These are phyloP conservation scores for Phasianus colchicus DNA, from an alignment of 2,113 vertebrate species.

Conservation along the genomic window DNA sequence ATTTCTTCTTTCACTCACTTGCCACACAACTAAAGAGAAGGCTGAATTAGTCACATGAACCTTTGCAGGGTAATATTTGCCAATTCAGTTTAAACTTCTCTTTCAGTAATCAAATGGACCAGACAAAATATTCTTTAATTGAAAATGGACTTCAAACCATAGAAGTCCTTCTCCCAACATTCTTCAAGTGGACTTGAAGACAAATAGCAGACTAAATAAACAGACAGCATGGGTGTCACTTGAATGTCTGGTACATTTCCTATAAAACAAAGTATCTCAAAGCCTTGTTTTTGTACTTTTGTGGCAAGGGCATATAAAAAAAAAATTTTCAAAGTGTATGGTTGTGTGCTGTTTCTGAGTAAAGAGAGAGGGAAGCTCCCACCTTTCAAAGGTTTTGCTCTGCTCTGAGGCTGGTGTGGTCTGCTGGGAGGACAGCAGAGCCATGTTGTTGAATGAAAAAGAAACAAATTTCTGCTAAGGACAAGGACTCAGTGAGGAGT, in stretches of 20 bases:
- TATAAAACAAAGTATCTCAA: not conserved
- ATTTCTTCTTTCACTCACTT: slow-evolving; percentile 9
- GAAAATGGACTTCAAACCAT: not conserved
- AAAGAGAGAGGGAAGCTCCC: not conserved
- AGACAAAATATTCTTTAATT: not conserved
- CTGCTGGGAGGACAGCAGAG: not conserved
- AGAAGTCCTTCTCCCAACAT: not conserved
- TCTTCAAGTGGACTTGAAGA: not conserved
- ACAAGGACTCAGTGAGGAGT: not conserved
- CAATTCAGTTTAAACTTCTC: not conserved
- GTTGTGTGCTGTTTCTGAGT: not conserved
- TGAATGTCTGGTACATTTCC: not conserved
- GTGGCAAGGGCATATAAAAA: not conserved
- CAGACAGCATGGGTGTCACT: rapidly evolving
- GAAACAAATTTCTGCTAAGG: not conserved
- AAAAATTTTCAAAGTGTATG: not conserved
- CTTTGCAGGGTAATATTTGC: not conserved
- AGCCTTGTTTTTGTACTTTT: not conserved
- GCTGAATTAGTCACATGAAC: not conserved
- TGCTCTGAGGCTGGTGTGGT: not conserved
- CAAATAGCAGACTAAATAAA: not conserved
- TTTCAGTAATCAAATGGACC: not conserved
- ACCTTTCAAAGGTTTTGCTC: not conserved
- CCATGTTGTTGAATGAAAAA: not conserved
- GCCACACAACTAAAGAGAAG: not conserved